Conservation (phyloP, 2,888 invertebrate species). For the Plemyria rubiginata region DNA sequence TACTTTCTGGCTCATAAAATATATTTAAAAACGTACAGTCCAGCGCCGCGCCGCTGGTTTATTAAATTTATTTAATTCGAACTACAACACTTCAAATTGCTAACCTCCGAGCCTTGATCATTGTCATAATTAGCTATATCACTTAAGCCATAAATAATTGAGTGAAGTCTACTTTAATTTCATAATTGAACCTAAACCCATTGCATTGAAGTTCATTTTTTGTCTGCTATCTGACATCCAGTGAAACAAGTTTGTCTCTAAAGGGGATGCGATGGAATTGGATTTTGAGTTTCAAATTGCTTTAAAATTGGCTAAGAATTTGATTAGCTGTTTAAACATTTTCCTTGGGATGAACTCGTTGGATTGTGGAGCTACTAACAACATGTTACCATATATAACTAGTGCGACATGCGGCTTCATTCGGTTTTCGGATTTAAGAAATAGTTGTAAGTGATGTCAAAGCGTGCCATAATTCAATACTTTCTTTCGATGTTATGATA, state of each 20-base stretch:
- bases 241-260: slow-evolving; percentile 7
- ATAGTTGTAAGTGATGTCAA: no score
- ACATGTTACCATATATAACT: background rate
- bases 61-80: background rate
- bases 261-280: slow-evolving; percentile 21
- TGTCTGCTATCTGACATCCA: background rate
- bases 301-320: slow-evolving; percentile 25
- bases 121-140: background rate
- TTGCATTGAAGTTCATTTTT: slow-evolving; percentile 1
- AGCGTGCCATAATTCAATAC: no score
- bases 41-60: background rate
- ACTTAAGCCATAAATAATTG: background rate
- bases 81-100: background rate
- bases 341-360: slow-evolving; percentile 5
- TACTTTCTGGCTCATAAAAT: background rate
- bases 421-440: no score
- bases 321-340: slow-evolving; percentile 28
- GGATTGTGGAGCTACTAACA: background rate
- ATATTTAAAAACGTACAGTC: background rate
- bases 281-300: slow-evolving; percentile 30
- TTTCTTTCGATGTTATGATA: no score
- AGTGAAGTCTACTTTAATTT: background rate
- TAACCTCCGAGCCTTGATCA: background rate
- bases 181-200: background rate
- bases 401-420: no score